Evolutionary conservation across 2,113 vertebrate genomes (phyloP), one percentile per base, ranked within the genome.

Genomic region (Thinocorus orbignyianus): DNA sequence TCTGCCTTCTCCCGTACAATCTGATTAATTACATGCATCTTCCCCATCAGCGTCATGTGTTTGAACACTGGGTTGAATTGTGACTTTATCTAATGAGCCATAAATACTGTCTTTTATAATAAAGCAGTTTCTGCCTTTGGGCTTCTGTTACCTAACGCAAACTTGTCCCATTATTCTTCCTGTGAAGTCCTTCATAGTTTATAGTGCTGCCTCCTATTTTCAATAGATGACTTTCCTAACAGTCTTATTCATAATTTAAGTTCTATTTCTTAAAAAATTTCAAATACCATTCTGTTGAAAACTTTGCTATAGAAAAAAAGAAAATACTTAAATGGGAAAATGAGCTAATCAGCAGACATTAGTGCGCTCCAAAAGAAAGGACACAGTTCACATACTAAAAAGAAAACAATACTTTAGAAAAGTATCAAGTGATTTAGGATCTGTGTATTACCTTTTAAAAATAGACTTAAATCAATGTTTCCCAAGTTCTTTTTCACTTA

Each of bases 71-170:
- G 8, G 23, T 37, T 92, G 49, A 48, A 87, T 52, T 92, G 51
- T 81, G 78, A 92, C 68, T 93, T 94, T 71, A 68, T 76, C 57
- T 95, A 97, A 97, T 93, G 88, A 97, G 90, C 93, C 92, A 83
- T 93, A 94, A 95, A 95, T 80, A 35, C 80, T 93, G 85, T 87
- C 93, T 93, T 90, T 84, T 73, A 48, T 65, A 91, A 94, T 90
- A 81, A 24, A 95, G 91, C 90, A 93, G 17, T 37, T 95, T 70
- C 73, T 8, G 37, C 83, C 80, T 95, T 71, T 76, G 68, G 94
- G 86, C 55, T 89, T 58, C 84, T 74, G 48, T 94, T 91, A 95
- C 73, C 84, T 66, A 83, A 93, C 41, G 55, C 57, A 95, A 82
- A 90, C 58, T 81, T 58, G 41, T 70, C 57, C 64, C 58, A 2